These are phyloP conservation scores for Petrocephalus zakoni DNA, from an alignment of 2,113 vertebrate species.

Conservation along the genomic window DNA sequence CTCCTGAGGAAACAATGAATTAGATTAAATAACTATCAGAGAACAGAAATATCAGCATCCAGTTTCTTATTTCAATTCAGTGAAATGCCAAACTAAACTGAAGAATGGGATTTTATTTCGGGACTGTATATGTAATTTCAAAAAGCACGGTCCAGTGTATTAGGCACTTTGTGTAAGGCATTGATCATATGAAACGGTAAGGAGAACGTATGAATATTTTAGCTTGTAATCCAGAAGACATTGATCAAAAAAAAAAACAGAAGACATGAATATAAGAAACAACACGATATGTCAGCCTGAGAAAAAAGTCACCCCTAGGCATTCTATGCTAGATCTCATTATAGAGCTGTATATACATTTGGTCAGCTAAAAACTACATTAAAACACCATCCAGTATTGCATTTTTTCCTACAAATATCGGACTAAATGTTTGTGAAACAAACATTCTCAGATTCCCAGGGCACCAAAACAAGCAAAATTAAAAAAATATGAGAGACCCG, in stretches of 20 bases:
- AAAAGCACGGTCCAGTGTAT: constrained; percentile 30
- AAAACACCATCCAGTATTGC: constrained; percentile 20
- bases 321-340: constrained; percentile 27
- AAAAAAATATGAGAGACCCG: not conserved
- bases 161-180: constrained; percentile 37
- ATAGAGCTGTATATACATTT: constrained; percentile 28
- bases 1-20: constrained; percentile 36
- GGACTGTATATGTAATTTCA: constrained; percentile 35
- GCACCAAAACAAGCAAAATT: not conserved
- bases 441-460: not conserved
- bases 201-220: constrained; percentile 44
- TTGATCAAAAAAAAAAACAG: constrained; percentile 40
- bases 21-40: constrained; percentile 45
- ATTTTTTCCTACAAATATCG: constrained; percentile 17
- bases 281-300: constrained; percentile 25
- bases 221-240: constrained; percentile 40
- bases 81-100: constrained; percentile 35
- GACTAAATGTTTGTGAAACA: constrained; percentile 36
- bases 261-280: constrained; percentile 38
- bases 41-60: constrained; percentile 34
- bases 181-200: constrained; percentile 44
- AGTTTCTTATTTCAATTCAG: constrained; percentile 41
- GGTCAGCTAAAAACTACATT: constrained; percentile 26
- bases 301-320: constrained; percentile 33
- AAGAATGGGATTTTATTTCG: constrained; percentile 28